phyloP scores from a whole-genome alignment of 1,140 invertebrate species.

The Leguminivora glycinivorella region DNA sequence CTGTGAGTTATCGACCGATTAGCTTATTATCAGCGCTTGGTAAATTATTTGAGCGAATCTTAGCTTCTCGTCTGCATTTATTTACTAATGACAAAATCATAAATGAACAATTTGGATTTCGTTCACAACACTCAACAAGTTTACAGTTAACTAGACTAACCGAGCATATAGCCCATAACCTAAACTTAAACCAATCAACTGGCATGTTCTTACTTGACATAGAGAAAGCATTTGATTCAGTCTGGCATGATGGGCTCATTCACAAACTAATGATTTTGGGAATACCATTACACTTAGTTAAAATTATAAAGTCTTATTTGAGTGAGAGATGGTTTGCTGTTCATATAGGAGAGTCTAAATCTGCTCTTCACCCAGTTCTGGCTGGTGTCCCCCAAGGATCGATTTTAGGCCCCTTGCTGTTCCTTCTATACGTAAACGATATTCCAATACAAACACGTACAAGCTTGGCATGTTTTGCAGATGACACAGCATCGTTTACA shows the following conservation, averaged over 20 bases:
- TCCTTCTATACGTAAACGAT: not conserved
- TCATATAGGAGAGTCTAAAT: not conserved
- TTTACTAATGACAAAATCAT: not conserved
- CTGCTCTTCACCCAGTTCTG: not conserved
- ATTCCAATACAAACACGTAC: constrained; percentile 20
- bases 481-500: too few relatives aligned
- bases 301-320: constrained; percentile 3
- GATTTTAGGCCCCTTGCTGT: not conserved
- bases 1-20: not conserved
- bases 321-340: not conserved
- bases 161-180: too few relatives aligned
- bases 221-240: not conserved
- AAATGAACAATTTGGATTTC: not conserved
- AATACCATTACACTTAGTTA: not conserved
- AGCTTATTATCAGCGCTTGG: not conserved
- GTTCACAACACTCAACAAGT: not conserved
- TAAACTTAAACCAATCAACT: too few relatives aligned
- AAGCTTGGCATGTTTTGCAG: constrained; percentile 2
- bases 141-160: not conserved
- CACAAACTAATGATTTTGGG: not conserved
- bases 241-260: not conserved
- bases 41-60: not conserved
- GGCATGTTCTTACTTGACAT: not conserved
- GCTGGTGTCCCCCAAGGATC: constrained; percentile 13
- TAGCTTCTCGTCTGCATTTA: not conserved